Percentiles rank a stretch among this genome's conserved stretches.
These are phyloP conservation scores for Drosophila barbarae DNA, from an alignment of 2,888 invertebrate genomes.

Conservation along the genomic window DNA sequence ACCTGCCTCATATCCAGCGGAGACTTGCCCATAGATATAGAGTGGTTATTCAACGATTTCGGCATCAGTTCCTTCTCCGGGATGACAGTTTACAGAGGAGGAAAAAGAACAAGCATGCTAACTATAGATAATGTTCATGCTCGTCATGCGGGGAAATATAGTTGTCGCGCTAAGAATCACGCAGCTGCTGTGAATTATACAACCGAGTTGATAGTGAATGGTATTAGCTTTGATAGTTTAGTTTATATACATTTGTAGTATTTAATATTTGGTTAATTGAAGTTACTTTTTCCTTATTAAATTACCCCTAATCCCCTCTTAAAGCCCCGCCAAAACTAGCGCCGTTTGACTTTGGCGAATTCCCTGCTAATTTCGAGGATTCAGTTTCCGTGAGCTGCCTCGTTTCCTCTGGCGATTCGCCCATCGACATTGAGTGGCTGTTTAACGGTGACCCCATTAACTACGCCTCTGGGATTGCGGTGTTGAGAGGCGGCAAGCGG, in stretches of 20 bases:
- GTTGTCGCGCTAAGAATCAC: slow-evolving; percentile 86
- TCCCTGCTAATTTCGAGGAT: slow-evolving; percentile 85
- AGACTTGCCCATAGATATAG: slow-evolving; percentile 83
- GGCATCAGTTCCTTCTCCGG: slow-evolving; percentile 80
- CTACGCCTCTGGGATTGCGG: slow-evolving; percentile 81
- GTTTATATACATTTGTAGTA: background rate
- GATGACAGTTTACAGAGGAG: slow-evolving; percentile 81
- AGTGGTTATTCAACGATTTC: slow-evolving; percentile 83
- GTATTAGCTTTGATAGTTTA: slow-evolving; percentile 1
- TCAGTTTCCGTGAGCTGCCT: slow-evolving; percentile 86
- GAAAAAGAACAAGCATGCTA: slow-evolving; percentile 83
- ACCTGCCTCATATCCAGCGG: slow-evolving; percentile 87
- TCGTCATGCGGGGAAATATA: slow-evolving; percentile 87
- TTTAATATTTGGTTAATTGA: slow-evolving; percentile 6
- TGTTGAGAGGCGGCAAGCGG: slow-evolving; percentile 82
- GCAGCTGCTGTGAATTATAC: slow-evolving; percentile 86
- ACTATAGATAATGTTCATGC: slow-evolving; percentile 85
- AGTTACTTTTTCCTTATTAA: background rate
- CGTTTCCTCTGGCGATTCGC: slow-evolving; percentile 85
- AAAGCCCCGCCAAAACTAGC: slow-evolving; percentile 88
- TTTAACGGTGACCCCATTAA: slow-evolving; percentile 80
- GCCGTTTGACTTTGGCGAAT: slow-evolving; percentile 88
- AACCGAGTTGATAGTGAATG: slow-evolving; percentile 85
- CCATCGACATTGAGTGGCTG: slow-evolving; percentile 85
- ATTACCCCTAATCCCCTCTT: slow-evolving; percentile 30